A percentile compares a stretch with the other conserved stretches of the same genome.
phyloP scores from a whole-genome alignment of 2,888 invertebrate genomes.

The Spicauda simplicius region DNA sequence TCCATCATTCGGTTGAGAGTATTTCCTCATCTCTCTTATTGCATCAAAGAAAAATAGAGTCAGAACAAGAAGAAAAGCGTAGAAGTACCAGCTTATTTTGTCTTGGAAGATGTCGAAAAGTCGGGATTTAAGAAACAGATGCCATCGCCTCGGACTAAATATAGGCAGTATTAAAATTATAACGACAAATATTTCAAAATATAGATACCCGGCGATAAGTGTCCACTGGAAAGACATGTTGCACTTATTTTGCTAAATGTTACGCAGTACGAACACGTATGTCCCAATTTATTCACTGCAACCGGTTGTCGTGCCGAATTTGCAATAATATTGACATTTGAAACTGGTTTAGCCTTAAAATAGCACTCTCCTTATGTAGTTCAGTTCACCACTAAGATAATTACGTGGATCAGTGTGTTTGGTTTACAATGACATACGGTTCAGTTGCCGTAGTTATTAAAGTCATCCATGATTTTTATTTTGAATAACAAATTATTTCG shows the following conservation, averaged over 20 bases:
- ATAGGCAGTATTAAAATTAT: conserved; percentile 87
- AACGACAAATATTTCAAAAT: conserved; percentile 87
- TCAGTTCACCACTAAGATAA: not conserved
- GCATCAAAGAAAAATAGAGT: conserved; percentile 88
- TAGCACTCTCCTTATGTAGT: conserved; percentile 4
- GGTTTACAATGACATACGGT: not conserved
- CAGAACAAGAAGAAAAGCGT: conserved; percentile 84
- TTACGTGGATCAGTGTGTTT: not conserved
- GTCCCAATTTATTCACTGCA: conserved; percentile 7
- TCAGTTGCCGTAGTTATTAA: not conserved
- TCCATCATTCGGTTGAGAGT: conserved; percentile 78
- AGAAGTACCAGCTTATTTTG: conserved; percentile 88
- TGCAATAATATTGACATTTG: conserved; percentile 11
- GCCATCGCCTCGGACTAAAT: conserved; percentile 91
- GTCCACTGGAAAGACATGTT: conserved; percentile 93
- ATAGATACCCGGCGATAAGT: conserved; percentile 89
- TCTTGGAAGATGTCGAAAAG: conserved; percentile 86
- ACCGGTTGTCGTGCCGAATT: conserved; percentile 9
- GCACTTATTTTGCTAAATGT: conserved; percentile 26
- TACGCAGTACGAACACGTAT: conserved; percentile 15
- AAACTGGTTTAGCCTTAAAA: conserved; percentile 18
- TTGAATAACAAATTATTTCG: not conserved
- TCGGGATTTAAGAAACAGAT: conserved; percentile 89
- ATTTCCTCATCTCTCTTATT: conserved; percentile 89
- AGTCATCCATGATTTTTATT: not conserved